These are phyloP conservation scores for Girardinus metallicus DNA, from an alignment of 2,797 vertebrate species.

Conservation along the genomic window DNA sequence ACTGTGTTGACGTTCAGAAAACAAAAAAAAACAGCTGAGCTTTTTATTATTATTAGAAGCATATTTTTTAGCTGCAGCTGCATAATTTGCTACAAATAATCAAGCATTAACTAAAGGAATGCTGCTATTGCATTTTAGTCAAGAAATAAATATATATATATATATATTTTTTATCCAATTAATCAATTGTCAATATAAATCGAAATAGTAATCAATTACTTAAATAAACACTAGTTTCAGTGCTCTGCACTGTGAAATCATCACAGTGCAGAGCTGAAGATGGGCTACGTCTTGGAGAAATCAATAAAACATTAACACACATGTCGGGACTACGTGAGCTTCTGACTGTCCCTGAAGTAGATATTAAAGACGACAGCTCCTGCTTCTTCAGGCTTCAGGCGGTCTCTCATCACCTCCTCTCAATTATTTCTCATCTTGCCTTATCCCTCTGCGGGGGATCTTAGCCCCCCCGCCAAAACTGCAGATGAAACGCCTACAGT, in stretches of 20 bases:
- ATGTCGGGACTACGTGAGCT: background rate
- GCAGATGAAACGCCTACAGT: conserved; percentile 62
- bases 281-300: background rate
- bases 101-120: too few relatives aligned
- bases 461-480: conserved; percentile 39
- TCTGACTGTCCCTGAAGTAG: conserved; percentile 14
- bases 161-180: too few relatives aligned
- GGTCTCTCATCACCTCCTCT: conserved; percentile 26
- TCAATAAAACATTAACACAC: background rate
- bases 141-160: too few relatives aligned
- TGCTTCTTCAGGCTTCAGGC: conserved; percentile 15
- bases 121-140: too few relatives aligned
- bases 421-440: conserved; percentile 35
- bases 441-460: conserved; percentile 34
- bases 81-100: too few relatives aligned
- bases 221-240: too few relatives aligned
- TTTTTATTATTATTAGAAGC: too few relatives aligned
- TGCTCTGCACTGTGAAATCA: background rate
- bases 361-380: conserved; percentile 18
- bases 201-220: too few relatives aligned
- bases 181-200: too few relatives aligned
- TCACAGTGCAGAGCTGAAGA: background rate
- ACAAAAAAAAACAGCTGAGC: too few relatives aligned
- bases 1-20: too few relatives aligned
- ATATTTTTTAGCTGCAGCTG: too few relatives aligned